Percentiles rank a stretch among this genome's conserved stretches.
phyloP scores from a whole-genome alignment of 2,113 vertebrate species.

The Pollimyrus isidori region DNA sequence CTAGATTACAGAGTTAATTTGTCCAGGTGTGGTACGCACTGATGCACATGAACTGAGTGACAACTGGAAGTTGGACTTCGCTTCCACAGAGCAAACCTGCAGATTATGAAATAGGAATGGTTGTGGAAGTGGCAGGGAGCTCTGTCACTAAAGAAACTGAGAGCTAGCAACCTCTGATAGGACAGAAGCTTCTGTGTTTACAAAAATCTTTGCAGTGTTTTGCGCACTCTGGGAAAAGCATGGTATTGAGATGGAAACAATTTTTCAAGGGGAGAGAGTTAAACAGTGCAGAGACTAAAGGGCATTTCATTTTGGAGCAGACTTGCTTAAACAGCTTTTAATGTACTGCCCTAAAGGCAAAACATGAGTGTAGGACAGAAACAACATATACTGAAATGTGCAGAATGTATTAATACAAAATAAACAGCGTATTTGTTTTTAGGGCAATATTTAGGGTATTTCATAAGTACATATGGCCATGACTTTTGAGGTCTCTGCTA shows the following conservation, averaged over 20 bases:
- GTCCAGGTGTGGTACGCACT: not conserved
- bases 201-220: not conserved
- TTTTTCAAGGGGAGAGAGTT: not conserved
- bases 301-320: not conserved
- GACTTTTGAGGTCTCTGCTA: not conserved
- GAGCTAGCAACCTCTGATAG: not conserved
- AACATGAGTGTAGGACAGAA: not conserved
- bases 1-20: too few relatives aligned
- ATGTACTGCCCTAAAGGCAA: not conserved
- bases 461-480: not conserved
- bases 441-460: not conserved
- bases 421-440: not conserved
- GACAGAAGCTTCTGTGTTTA: not conserved
- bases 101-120: not conserved
- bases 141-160: slow-evolving; percentile 4
- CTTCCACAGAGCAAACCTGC: slow-evolving; percentile 5
- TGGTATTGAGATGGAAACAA: not conserved
- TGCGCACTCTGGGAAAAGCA: not conserved
- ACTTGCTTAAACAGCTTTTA: not conserved
- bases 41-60: not conserved
- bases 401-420: not conserved
- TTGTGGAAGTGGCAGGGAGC: not conserved
- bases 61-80: not conserved
- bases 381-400: not conserved
- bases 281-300: not conserved